Base-by-base conservation (phyloP, 2,113 vertebrate species). In the Daphoenositta chrysoptera region DNA sequence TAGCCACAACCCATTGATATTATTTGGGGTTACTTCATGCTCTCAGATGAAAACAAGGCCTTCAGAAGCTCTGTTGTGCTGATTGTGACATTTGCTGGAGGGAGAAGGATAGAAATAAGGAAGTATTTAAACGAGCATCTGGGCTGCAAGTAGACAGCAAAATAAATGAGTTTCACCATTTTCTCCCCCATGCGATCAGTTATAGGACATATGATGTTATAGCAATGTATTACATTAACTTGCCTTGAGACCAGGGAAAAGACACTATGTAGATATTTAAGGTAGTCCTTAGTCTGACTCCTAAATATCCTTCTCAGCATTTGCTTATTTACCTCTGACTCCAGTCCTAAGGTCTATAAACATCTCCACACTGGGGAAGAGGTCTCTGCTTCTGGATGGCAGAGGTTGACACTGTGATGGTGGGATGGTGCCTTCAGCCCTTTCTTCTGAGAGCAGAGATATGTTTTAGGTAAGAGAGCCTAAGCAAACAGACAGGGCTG, bases 41-140 rank as follows among this genome's bases (percentile, higher is more conserved):
- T 90, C 89, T 83, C 79, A 65, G 82, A 86, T 66, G 65, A 76
- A 87, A 90, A 65, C 89, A 94, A 89, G 81, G 64, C 56, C 69
- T 92, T 94, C 80, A 91, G 68, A 83, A 90, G 44, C 69, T 84
- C 60, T 81, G 30, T 35, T 89, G 42, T 40, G 63, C 88, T 73
- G 76, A 63, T n/a, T 83, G 71, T 86, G 79, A 84, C 76, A 56
- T 87, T 95, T 71, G 51, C 83, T 87, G 28, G 47, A 77, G 68
- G 64, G 56, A 83, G 39, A 83, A 77, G 71, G 24, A 73, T 4
- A 3, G 72, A 80, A 96, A 90, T 35, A 76, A 92, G 51, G 44
- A 68, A 87, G 16, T 73, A 83, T 44, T 87, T 83, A 73, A 90
- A 94, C 2, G 3, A 30, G 4, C 20, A 47, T 50, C 35, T 66